Percentiles rank a stretch among this genome's conserved stretches.
These are phyloP conservation scores for Murina feae DNA, from an alignment of 2,113 vertebrate genomes.

Conservation along the genomic window DNA sequence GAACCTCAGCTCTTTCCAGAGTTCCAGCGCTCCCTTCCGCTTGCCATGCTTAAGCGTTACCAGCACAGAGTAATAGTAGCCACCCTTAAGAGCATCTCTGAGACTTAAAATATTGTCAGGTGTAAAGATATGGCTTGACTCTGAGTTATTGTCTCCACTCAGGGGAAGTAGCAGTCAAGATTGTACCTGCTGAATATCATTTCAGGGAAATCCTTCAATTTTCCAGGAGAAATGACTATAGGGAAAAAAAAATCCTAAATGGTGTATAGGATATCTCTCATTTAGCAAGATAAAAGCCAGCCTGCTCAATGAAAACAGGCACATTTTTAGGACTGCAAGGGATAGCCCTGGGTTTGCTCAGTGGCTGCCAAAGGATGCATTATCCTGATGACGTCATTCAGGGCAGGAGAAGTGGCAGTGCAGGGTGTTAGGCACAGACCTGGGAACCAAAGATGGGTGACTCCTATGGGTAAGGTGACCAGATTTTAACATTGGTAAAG, in stretches of 20 bases:
- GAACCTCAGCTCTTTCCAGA: not conserved
- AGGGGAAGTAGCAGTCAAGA: not conserved
- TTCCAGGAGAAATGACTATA: not conserved
- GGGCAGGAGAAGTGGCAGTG: not conserved
- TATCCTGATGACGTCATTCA: not conserved
- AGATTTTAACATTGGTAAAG: no score
- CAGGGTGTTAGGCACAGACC: not conserved
- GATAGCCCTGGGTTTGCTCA: not conserved
- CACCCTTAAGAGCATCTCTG: not conserved
- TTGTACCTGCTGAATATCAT: not conserved
- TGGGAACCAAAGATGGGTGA: not conserved
- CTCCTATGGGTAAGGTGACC: not conserved
- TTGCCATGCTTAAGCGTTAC: not conserved
- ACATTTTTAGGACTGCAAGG: not conserved
- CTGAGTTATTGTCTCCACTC: not conserved
- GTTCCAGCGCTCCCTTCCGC: not conserved
- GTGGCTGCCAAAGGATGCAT: not conserved
- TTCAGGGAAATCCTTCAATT: slow-evolving; percentile 22
- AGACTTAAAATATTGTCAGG: not conserved
- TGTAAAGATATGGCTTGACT: not conserved
- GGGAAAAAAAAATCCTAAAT: not conserved
- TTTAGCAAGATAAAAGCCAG: slow-evolving; percentile 11
- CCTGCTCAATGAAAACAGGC: not conserved
- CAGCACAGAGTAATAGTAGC: not conserved
- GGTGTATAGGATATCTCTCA: not conserved